Conservation (phyloP, 2,113 vertebrate species). For the Panthera tigris region DNA sequence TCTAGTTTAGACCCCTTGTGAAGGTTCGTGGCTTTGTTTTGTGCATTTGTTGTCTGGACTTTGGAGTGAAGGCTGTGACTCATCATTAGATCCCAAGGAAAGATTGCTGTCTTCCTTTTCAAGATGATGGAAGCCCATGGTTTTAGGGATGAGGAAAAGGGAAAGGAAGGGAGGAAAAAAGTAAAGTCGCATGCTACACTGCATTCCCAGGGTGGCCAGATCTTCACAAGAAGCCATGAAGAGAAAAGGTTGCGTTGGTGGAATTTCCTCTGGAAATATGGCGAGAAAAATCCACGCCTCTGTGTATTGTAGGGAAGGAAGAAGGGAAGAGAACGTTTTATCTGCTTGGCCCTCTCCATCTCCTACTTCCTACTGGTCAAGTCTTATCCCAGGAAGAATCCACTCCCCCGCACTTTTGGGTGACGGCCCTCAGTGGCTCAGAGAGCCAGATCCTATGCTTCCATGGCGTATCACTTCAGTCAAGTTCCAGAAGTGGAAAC, state of each 20-base stretch:
- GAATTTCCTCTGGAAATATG: neutral
- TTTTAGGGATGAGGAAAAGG: neutral
- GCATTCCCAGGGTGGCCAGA: neutral
- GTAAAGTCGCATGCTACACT: fast-evolving
- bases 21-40: neutral
- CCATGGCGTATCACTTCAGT: neutral
- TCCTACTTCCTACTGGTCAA: neutral
- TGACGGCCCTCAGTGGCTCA: neutral
- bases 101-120: neutral
- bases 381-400: no score
- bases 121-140: neutral
- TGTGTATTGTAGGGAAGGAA: neutral
- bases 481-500: neutral
- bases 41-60: neutral
- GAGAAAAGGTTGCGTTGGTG: neutral
- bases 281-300: neutral
- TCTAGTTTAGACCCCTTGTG: neutral
- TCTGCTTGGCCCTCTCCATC: neutral
- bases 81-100: no score
- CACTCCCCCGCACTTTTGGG: neutral
- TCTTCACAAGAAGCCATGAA: neutral
- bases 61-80: neutral
- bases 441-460: neutral
- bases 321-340: neutral
- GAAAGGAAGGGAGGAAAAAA: neutral